A percentile compares a stretch with the other conserved stretches of the same genome.
Evolutionary conservation across 2,113 vertebrate genomes (phyloP).

Genomic region (Recurvirostra avosetta): DNA sequence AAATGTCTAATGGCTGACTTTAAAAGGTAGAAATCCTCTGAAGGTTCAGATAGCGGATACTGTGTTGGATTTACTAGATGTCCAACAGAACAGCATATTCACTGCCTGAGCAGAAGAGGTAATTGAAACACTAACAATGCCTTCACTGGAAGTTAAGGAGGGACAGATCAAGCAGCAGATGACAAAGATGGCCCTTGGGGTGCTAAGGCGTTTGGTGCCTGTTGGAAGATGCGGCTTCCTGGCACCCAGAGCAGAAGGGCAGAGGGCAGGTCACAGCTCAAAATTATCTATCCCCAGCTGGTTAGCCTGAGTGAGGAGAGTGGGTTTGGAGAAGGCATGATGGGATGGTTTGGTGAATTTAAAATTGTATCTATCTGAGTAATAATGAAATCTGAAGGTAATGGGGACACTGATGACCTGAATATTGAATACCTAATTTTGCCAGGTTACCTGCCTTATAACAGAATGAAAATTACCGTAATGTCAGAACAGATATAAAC

Average conservation of each 20-base stretch:
- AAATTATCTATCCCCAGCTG: neutral
- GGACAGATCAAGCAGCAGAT: neutral
- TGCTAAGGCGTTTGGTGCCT: neutral
- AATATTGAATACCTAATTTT: neutral
- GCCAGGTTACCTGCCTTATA: neutral
- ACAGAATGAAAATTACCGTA: neutral
- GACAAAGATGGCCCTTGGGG: neutral
- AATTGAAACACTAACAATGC: neutral
- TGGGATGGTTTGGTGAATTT: neutral
- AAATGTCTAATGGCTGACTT: neutral
- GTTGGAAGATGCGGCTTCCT: neutral
- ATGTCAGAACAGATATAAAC: neutral
- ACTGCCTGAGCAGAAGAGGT: neutral
- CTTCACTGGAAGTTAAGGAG: neutral
- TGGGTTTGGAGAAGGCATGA: neutral
- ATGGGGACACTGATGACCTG: neutral
- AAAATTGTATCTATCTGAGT: neutral
- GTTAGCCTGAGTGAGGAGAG: neutral
- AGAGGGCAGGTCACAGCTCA: neutral
- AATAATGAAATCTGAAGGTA: neutral
- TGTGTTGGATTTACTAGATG: neutral
- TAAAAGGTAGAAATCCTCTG: neutral
- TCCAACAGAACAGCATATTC: neutral
- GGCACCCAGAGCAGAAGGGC: neutral
- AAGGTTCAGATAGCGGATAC: neutral